Base-by-base conservation (phyloP, 2,113 vertebrate species). In the Shinisaurus crocodilurus region DNA sequence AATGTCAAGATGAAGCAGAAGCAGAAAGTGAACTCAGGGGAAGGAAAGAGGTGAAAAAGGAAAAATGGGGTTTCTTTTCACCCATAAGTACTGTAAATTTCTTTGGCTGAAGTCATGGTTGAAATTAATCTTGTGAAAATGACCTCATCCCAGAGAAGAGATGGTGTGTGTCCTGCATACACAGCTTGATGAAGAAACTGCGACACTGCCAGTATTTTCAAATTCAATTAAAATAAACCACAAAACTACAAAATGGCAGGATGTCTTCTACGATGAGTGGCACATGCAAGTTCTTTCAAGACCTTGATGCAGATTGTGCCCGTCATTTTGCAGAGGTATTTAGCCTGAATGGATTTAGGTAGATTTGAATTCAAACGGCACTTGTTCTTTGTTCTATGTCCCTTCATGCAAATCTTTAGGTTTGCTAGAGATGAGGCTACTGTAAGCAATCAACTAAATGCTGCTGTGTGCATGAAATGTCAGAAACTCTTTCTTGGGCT, bases 191-290 rank as follows among this genome's bases (percentile, higher is more conserved):
- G 48, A 29, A 37, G 45, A 70, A 48, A 37, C 1, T 32, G 43
- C 45, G 69, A 87, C 86, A 10, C 2, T 89, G 45, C 40, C 83
- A 10, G 25, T 87, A 81, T 88, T 88, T 90, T 54, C 80, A 91
- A 92, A 92, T 90, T 40, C 20, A 70, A n/a, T 45, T 43, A 87
- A 93, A 18, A 5, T 48, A 91, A 67, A 57, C 45, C 82, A 92
- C 63, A 34, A 91, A 82, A 85, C 45, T 86, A 86, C 1, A 15
- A 90, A 89, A 29, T 54, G 88, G 69, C 13, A 91, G 82, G 88
- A 77, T 32, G 60, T n/a, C 89, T 90, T 76, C 86, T 93, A 90
- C 92, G 50, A 54, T 69, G 89, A 91, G 69, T 88, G 93, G 88
- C 84, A 89, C 0, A 37, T 88, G 81, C 91, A 77, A 91, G 54